Evolutionary conservation across 2,797 vertebrate genomes (phyloP).

Genomic region (Emydoidea blandingii): DNA sequence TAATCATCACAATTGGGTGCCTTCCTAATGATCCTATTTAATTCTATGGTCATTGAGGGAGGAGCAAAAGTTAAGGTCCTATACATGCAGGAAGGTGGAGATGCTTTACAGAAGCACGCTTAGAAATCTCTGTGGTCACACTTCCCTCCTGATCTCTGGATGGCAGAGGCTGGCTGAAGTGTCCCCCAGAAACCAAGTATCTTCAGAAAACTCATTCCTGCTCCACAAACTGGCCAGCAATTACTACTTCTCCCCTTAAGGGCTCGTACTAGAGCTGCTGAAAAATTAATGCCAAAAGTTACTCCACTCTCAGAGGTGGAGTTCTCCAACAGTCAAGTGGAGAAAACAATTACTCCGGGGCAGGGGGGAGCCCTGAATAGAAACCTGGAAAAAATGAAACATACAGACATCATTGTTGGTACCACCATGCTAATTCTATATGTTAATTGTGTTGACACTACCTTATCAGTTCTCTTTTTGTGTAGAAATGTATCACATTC

Average conservation of each 20-base stretch:
- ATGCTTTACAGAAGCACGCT: background rate
- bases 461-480: too few relatives aligned
- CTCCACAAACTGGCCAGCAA: background rate
- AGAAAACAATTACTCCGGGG: background rate
- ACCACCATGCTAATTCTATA: background rate
- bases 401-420: background rate
- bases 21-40: background rate
- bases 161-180: background rate
- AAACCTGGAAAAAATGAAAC: background rate
- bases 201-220: background rate
- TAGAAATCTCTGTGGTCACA: background rate
- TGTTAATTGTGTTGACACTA: background rate
- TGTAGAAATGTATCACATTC: too few relatives aligned
- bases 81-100: background rate
- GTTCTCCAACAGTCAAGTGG: background rate
- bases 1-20: background rate
- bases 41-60: background rate
- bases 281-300: background rate
- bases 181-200: background rate
- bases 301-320: background rate
- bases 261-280: background rate
- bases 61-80: conserved; percentile 9
- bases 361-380: background rate
- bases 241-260: background rate
- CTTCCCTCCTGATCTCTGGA: background rate